A percentile compares a stretch with the other conserved stretches of the same genome.
Evolutionary conservation across 2,113 vertebrate species (phyloP).

Genomic region (Junco hyemalis): DNA sequence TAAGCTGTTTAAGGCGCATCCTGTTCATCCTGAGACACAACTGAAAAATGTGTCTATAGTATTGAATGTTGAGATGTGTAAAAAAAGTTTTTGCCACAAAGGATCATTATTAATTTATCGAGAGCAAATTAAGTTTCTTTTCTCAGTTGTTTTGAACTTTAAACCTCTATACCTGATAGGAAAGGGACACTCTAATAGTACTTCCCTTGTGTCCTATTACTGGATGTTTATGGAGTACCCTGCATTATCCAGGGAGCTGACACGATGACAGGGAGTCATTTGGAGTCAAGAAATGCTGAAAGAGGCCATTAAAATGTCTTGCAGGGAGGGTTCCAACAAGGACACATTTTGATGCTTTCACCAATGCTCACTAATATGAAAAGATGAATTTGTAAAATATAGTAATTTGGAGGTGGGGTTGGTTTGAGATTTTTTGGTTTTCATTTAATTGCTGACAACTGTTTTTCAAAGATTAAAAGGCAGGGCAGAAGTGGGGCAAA

Average conservation of each 20-base stretch:
- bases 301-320: slow-evolving; percentile 81
- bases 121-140: slow-evolving; percentile 80
- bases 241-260: slow-evolving; percentile 81
- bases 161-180: slow-evolving; percentile 76
- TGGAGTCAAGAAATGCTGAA: slow-evolving; percentile 80
- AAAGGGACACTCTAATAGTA: slow-evolving; percentile 76
- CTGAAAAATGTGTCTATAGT: background rate
- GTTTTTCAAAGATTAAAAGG: slow-evolving; percentile 7
- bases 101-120: slow-evolving; percentile 81
- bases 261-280: slow-evolving; percentile 80
- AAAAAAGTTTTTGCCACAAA: slow-evolving; percentile 56
- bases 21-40: slow-evolving; percentile 8
- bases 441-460: slow-evolving; percentile 38
- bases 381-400: slow-evolving; percentile 47
- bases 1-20: slow-evolving; percentile 29
- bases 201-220: slow-evolving; percentile 85
- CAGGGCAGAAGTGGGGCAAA: background rate
- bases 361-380: slow-evolving; percentile 42
- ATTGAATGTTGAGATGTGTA: background rate
- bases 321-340: slow-evolving; percentile 68
- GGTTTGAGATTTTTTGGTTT: background rate
- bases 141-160: slow-evolving; percentile 81
- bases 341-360: slow-evolving; percentile 59
- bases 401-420: background rate
- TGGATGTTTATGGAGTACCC: slow-evolving; percentile 80